Conservation (phyloP, 2,113 vertebrate genomes). For the Stegostoma tigrinum region DNA sequence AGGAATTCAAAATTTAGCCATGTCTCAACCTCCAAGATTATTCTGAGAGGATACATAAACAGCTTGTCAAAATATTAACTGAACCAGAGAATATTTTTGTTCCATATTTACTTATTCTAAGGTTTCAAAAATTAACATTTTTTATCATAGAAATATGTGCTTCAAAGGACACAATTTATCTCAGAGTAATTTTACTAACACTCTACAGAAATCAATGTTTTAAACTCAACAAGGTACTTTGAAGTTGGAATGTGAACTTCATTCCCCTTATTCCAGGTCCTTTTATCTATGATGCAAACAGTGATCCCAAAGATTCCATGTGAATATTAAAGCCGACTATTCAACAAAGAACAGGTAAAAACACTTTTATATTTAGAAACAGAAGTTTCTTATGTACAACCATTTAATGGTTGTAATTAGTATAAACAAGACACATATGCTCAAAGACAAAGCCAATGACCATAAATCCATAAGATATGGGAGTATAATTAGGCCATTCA, state of each 20-base stretch:
- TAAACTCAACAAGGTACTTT: neutral
- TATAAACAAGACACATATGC: no score
- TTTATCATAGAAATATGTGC: neutral
- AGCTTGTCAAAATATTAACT: neutral
- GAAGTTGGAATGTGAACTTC: neutral
- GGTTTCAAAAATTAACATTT: neutral
- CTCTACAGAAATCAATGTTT: neutral
- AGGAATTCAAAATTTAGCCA: neutral
- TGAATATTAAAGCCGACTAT: neutral
- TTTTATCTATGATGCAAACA: neutral
- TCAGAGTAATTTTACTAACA: neutral
- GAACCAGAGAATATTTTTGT: neutral
- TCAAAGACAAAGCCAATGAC: no score
- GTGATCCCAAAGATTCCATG: neutral
- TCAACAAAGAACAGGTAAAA: neutral
- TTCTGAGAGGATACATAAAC: constrained; percentile 4
- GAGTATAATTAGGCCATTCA: no score
- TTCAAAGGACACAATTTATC: neutral
- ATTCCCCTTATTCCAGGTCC: neutral
- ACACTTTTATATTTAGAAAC: neutral
- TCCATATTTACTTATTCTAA: neutral
- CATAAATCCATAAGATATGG: no score
- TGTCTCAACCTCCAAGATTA: neutral
- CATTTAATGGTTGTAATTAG: neutral
- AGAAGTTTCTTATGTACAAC: neutral